phyloP scores from a whole-genome alignment of 1,140 invertebrate species.

The Brachionus rubens region DNA sequence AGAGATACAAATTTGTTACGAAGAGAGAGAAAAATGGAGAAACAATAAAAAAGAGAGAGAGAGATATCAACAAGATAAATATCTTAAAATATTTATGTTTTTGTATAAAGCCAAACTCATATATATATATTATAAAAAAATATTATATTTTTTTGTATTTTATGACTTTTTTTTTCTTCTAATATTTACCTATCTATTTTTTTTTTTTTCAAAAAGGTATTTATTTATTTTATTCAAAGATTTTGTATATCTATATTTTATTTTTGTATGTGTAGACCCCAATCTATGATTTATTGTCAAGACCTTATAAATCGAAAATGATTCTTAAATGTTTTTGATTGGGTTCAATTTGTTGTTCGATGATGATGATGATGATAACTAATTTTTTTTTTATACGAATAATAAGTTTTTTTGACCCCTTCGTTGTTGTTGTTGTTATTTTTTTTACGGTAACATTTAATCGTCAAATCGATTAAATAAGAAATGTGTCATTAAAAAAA shows the following conservation, averaged over 20 bases:
- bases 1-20: neutral
- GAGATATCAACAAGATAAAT: neutral
- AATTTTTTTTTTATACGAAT: no score
- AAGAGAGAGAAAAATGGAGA: neutral
- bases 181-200: neutral
- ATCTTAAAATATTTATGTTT: constrained; percentile 39
- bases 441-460: no score
- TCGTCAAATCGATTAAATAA: no score
- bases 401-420: no score
- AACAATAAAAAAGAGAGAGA: constrained; percentile 1
- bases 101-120: neutral
- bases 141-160: constrained; percentile 17
- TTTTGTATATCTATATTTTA: constrained; percentile 1
- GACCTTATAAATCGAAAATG: no score
- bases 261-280: neutral
- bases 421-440: no score
- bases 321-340: no score
- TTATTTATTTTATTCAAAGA: constrained; percentile 27
- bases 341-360: no score
- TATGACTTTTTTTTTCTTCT: constrained; percentile 35
- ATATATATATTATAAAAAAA: constrained; percentile 23
- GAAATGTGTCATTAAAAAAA: no score
- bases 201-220: constrained; percentile 36
- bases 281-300: constrained; percentile 20
- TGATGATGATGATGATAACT: no score